Conservation (phyloP, 1,140 invertebrate species). For the Centruroides vittatus region DNA sequence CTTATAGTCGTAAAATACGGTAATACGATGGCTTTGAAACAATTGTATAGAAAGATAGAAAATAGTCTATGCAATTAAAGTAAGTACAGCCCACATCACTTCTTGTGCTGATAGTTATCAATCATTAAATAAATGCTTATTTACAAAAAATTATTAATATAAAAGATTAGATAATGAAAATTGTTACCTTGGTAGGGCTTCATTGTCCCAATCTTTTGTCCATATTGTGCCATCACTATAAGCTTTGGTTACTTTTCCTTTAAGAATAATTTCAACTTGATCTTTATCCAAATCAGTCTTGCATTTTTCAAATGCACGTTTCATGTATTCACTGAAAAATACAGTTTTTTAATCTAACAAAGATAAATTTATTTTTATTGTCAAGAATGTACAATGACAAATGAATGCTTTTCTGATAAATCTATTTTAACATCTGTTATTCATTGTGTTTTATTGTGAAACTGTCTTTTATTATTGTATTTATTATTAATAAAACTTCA, state of each 20-base stretch:
- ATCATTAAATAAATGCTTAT: no score
- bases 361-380: neutral
- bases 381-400: neutral
- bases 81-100: no score
- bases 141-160: no score
- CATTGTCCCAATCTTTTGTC: slow-evolving; percentile 80
- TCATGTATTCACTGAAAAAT: slow-evolving; percentile 47
- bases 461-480: no score
- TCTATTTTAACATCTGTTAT: no score
- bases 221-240: slow-evolving; percentile 69
- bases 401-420: neutral
- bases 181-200: slow-evolving; percentile 53
- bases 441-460: no score
- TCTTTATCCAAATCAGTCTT: slow-evolving; percentile 74
- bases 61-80: no score
- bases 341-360: neutral
- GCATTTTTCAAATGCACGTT: slow-evolving; percentile 79
- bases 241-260: slow-evolving; percentile 77
- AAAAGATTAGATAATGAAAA: neutral
- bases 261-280: slow-evolving; percentile 82
- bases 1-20: no score
- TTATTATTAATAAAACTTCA: no score
- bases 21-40: no score
- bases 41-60: no score
- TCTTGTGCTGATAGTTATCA: no score